phyloP scores from a whole-genome alignment of 2,797 vertebrate species.

The Tauraco hartlaubi region DNA sequence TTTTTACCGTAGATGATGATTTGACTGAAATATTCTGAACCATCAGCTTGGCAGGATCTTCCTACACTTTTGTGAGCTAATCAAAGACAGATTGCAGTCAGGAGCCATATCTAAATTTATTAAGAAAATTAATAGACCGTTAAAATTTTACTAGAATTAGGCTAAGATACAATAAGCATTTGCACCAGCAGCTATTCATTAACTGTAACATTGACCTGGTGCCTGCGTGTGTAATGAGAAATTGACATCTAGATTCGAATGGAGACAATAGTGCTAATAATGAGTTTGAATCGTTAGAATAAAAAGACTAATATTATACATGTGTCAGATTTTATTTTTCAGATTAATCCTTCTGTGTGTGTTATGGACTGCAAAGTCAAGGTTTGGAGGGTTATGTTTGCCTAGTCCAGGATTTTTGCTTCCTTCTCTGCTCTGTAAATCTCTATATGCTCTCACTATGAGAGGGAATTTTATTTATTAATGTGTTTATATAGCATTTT shows the following conservation, averaged over 20 bases:
- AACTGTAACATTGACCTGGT: conserved; percentile 72
- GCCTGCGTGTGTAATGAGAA: conserved; percentile 69
- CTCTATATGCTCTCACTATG: background rate
- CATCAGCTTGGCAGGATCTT: conserved; percentile 73
- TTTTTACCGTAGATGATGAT: conserved; percentile 7
- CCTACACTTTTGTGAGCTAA: conserved; percentile 79
- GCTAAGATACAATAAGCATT: conserved; percentile 75
- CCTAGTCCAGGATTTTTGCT: background rate
- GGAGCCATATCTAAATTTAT: conserved; percentile 84
- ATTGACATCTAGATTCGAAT: conserved; percentile 60
- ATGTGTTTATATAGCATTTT: background rate
- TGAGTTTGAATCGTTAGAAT: background rate
- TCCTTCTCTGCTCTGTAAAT: background rate
- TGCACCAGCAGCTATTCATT: conserved; percentile 73
- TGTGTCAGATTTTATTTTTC: conserved; percentile 26
- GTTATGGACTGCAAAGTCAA: background rate
- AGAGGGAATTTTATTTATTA: background rate
- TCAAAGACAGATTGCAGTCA: conserved; percentile 83
- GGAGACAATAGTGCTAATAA: conserved; percentile 2
- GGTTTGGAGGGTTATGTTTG: background rate
- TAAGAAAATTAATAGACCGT: conserved; percentile 85
- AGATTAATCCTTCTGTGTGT: background rate
- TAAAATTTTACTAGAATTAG: conserved; percentile 82
- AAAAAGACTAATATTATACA: background rate
- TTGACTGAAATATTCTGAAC: conserved; percentile 71